A percentile compares a stretch with the other conserved stretches of the same genome.
phyloP scores from a whole-genome alignment of 2,797 vertebrate genomes.

The Borostomias antarcticus region DNA sequence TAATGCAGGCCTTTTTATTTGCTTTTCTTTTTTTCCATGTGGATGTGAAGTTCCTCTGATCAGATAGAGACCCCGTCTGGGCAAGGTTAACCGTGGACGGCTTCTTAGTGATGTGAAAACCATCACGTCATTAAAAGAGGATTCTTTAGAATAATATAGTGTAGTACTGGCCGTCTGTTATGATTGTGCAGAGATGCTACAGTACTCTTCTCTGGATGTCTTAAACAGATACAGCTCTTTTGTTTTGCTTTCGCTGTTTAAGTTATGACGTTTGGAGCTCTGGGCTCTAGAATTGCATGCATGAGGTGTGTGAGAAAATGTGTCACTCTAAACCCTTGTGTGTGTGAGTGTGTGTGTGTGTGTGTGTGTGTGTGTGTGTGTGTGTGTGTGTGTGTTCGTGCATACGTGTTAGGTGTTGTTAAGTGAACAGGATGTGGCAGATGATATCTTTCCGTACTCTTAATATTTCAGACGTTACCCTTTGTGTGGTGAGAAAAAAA shows the following conservation, averaged over 20 bases:
- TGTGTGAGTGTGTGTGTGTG: conserved; percentile 44
- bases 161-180: too few species aligned
- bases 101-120: conserved; percentile 43
- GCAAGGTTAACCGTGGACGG: conserved; percentile 69
- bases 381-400: conserved; percentile 8
- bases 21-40: conserved; percentile 48
- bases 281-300: conserved; percentile 71
- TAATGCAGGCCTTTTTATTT: conserved; percentile 80
- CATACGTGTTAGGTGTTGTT: conserved; percentile 34
- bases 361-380: background rate
- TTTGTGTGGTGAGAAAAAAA: conserved; percentile 40
- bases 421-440: conserved; percentile 77
- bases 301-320: conserved; percentile 66
- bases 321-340: conserved; percentile 53
- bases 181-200: too few species aligned
- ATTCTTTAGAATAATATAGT: too few species aligned
- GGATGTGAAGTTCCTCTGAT: conserved; percentile 74
- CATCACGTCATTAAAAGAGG: conserved; percentile 23
- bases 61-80: conserved; percentile 71
- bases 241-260: conserved; percentile 49
- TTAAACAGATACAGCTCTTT: too few species aligned
- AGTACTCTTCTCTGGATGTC: too few species aligned
- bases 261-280: conserved; percentile 62
- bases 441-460: conserved; percentile 68
- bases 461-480: conserved; percentile 62